These are phyloP conservation scores for Psittacula derbiana DNA, from an alignment of 2,797 vertebrate species.

Conservation along the genomic window DNA sequence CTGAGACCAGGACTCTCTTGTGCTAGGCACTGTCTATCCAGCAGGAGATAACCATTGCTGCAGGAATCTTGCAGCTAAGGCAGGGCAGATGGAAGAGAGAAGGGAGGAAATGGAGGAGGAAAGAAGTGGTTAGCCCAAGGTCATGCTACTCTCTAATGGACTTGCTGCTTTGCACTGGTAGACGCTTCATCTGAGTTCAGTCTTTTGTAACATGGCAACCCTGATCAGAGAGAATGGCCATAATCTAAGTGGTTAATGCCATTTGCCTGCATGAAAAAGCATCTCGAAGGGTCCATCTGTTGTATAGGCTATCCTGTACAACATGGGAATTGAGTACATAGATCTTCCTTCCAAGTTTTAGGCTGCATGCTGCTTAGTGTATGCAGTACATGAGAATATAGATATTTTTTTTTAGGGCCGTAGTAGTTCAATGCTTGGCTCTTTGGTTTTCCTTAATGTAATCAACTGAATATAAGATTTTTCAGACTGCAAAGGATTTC, in stretches of 20 bases:
- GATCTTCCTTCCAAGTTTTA: background rate
- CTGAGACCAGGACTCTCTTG: background rate
- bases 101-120: background rate
- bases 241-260: background rate
- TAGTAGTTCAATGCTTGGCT: background rate
- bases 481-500: background rate
- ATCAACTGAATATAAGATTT: background rate
- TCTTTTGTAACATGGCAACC: background rate
- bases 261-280: background rate
- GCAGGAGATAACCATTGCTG: background rate
- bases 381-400: background rate
- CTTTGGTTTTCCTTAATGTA: background rate
- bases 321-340: fast-evolving
- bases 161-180: background rate
- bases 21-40: background rate
- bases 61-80: background rate
- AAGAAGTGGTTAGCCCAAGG: background rate
- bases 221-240: background rate
- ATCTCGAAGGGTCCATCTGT: background rate
- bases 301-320: background rate
- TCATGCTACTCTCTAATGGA: background rate
- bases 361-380: background rate
- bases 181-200: fast-evolving
- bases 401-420: background rate
- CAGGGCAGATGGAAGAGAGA: background rate